A percentile compares a stretch with the other conserved stretches of the same genome.
Conservation (phyloP, 2,113 vertebrate species). For the Brachionichthys hirsutus region DNA sequence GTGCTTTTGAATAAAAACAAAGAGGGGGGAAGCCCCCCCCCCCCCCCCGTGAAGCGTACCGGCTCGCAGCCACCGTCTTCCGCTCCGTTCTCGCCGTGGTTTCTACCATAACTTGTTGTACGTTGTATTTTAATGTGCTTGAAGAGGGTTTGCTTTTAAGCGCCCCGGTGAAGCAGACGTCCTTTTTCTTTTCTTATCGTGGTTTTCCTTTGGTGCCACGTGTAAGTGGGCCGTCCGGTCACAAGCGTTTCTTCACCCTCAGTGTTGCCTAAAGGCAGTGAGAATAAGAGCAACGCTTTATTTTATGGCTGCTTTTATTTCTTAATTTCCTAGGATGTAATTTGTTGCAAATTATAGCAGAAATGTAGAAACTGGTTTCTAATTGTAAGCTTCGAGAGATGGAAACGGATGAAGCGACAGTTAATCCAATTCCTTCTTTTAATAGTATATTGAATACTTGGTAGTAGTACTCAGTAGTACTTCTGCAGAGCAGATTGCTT, state of each 20-base stretch:
- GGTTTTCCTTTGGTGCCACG: conserved; percentile 7
- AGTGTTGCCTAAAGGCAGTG: background rate
- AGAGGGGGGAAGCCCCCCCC: background rate
- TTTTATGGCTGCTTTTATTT: background rate
- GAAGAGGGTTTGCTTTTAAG: background rate
- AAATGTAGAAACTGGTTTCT: background rate
- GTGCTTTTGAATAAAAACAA: conserved; percentile 52
- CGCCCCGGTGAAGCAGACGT: conserved; percentile 3
- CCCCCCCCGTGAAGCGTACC: no score
- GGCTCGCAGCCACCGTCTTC: conserved; percentile 68
- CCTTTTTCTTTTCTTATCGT: background rate
- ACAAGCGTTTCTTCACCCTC: background rate
- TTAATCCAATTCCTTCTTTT: no score
- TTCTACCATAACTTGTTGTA: conserved; percentile 1
- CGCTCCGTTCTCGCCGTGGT: no score
- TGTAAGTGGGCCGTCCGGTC: background rate
- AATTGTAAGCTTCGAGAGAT: no score
- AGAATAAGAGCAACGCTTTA: background rate
- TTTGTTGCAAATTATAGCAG: background rate
- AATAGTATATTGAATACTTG: no score
- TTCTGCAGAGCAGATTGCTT: no score
- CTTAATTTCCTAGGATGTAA: background rate
- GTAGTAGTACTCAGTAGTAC: no score
- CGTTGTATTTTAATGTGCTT: conserved; percentile 3
- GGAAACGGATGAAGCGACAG: no score